Percentiles rank a stretch among this genome's conserved stretches.
Conservation (phyloP, 2,888 invertebrate genomes). For the Morpho achilles region DNA sequence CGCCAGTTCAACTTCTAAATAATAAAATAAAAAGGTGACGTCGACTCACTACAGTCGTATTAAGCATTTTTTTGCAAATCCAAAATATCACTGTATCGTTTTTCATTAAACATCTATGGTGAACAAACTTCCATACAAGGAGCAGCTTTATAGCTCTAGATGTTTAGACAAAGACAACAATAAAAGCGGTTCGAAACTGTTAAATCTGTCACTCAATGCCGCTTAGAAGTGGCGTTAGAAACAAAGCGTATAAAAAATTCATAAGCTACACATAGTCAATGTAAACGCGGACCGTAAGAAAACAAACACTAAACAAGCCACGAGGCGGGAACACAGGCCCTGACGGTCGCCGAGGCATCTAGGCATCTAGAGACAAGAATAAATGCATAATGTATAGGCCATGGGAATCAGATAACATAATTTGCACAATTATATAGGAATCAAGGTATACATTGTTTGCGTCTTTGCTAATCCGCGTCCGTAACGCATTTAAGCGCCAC, state of each 20-base stretch:
- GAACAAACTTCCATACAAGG: too few relatives aligned
- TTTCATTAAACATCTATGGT: too few relatives aligned
- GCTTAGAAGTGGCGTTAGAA: background rate
- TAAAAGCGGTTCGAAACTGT: too few relatives aligned
- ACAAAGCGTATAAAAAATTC: slow-evolving; percentile 3
- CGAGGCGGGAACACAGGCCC: slow-evolving; percentile 2
- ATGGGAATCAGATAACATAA: slow-evolving; percentile 21
- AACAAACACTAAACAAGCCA: slow-evolving; percentile 3
- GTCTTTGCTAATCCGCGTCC: slow-evolving; percentile 1
- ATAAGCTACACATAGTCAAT: background rate
- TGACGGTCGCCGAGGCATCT: slow-evolving; percentile 5
- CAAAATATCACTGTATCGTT: too few relatives aligned
- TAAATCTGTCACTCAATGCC: too few relatives aligned
- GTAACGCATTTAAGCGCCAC: slow-evolving; percentile 9
- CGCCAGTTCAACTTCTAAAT: too few relatives aligned
- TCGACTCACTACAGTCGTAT: too few relatives aligned
- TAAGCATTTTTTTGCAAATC: too few relatives aligned
- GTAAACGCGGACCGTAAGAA: background rate
- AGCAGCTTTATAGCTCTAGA: too few relatives aligned
- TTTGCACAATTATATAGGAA: slow-evolving; percentile 25
- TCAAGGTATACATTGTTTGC: slow-evolving; percentile 5
- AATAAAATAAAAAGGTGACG: too few relatives aligned
- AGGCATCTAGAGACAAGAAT: slow-evolving; percentile 19
- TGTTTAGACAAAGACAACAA: too few relatives aligned
- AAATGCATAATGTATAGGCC: slow-evolving; percentile 21